Percentiles rank a stretch among this genome's conserved stretches.
Evolutionary conservation across 2,113 vertebrate species (phyloP).

Genomic region (Seriola quinqueradiata): DNA sequence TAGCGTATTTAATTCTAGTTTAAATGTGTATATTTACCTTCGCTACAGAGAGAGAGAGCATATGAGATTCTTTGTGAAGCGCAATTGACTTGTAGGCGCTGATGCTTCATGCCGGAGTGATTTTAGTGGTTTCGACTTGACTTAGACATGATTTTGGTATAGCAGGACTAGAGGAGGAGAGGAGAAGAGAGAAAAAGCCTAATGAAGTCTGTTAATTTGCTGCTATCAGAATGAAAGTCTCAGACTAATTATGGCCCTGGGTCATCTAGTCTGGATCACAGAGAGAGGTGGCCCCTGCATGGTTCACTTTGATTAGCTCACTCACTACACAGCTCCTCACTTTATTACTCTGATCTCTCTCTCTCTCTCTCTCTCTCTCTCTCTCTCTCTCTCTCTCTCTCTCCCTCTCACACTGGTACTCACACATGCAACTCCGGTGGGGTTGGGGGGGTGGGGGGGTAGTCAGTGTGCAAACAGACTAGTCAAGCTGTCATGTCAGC

Average conservation of each 20-base stretch:
- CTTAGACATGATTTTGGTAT: slow-evolving; percentile 40
- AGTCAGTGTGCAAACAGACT: slow-evolving; percentile 50
- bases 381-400: slow-evolving; percentile 49
- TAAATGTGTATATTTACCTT: not conserved
- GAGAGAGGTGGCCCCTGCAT: slow-evolving; percentile 76
- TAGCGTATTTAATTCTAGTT: slow-evolving; percentile 34
- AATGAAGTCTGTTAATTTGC: slow-evolving; percentile 82
- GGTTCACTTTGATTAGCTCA: slow-evolving; percentile 80
- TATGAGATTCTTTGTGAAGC: slow-evolving; percentile 1
- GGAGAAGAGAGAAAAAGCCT: slow-evolving; percentile 48
- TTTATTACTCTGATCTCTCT: slow-evolving; percentile 73
- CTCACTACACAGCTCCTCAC: slow-evolving; percentile 70
- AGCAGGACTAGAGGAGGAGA: slow-evolving; percentile 33
- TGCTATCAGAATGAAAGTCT: slow-evolving; percentile 79
- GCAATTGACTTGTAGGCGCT: not conserved
- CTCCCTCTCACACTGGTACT: slow-evolving; percentile 1
- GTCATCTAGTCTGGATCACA: slow-evolving; percentile 79
- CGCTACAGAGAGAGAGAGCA: not conserved
- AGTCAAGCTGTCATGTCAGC: slow-evolving; percentile 47
- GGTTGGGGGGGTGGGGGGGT: too few species aligned
- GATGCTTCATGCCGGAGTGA: slow-evolving; percentile 16
- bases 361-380: slow-evolving; percentile 50
- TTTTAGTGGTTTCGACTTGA: slow-evolving; percentile 46
- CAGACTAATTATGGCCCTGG: slow-evolving; percentile 80
- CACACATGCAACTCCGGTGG: slow-evolving; percentile 11